Evolutionary conservation across 2,888 invertebrate genomes (phyloP).

Genomic region (Steinernema carpocapsae): DNA sequence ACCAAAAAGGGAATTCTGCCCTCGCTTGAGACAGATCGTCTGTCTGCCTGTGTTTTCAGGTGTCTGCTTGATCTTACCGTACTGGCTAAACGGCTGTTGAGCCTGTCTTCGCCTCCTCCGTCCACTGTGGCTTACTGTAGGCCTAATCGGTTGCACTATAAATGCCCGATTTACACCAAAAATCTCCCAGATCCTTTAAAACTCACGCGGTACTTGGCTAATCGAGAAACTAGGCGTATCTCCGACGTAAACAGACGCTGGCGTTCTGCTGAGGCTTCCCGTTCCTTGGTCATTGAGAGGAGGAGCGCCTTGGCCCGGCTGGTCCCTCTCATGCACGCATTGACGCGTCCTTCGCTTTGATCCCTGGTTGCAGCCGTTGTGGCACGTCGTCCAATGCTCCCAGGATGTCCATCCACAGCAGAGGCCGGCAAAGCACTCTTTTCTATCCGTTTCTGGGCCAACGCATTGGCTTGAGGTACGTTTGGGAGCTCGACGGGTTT

Average conservation of each 20-base stretch:
- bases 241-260: background rate
- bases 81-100: slow-evolving; percentile 1
- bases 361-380: slow-evolving; percentile 21
- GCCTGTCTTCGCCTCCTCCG: slow-evolving; percentile 1
- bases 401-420: slow-evolving; percentile 47
- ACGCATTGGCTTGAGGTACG: slow-evolving; percentile 23
- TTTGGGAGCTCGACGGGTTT: slow-evolving; percentile 24
- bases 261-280: background rate
- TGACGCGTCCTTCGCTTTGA: slow-evolving; percentile 20
- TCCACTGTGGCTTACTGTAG: slow-evolving; percentile 21
- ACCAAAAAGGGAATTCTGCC: too few relatives aligned
- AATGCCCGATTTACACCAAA: background rate
- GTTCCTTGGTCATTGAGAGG: slow-evolving; percentile 5
- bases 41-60: too few relatives aligned
- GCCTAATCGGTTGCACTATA: slow-evolving; percentile 22
- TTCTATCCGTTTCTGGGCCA: slow-evolving; percentile 44
- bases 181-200: background rate
- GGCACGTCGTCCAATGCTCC: slow-evolving; percentile 38
- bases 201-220: background rate
- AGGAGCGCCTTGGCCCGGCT: background rate
- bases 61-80: background rate
- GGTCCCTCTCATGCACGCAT: slow-evolving; percentile 17
- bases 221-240: slow-evolving; percentile 12
- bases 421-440: slow-evolving; percentile 46
- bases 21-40: too few relatives aligned